Conservation (phyloP, 2,113 vertebrate genomes). For the Acrocephalus kingi region DNA sequence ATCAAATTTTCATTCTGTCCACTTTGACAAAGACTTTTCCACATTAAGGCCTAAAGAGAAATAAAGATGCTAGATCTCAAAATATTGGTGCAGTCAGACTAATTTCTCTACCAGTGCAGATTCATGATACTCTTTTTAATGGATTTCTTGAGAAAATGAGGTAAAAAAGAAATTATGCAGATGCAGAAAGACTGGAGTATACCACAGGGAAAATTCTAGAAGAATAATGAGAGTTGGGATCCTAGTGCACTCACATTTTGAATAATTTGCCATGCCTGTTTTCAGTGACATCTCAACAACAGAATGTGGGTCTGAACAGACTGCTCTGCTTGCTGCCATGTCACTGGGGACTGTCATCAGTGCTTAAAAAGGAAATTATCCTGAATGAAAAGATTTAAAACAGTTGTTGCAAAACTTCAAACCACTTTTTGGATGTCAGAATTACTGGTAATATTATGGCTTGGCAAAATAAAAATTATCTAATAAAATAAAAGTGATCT, state of each 20-base stretch:
- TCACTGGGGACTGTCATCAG: background rate
- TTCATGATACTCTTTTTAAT: background rate
- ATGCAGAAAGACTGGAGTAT: background rate
- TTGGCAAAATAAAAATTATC: background rate
- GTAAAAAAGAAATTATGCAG: slow-evolving; percentile 26
- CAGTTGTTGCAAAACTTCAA: background rate
- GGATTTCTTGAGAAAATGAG: slow-evolving; percentile 37
- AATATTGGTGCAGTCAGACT: background rate
- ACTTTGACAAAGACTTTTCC: background rate
- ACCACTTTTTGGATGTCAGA: background rate
- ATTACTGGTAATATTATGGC: background rate
- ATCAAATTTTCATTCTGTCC: slow-evolving; percentile 26
- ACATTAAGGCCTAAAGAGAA: background rate
- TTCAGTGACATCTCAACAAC: slow-evolving; percentile 18
- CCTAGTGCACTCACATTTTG: background rate
- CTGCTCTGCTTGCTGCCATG: background rate
- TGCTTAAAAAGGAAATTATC: background rate
- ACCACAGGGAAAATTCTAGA: background rate
- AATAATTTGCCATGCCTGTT: background rate
- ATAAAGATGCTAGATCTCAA: background rate
- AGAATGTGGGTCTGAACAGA: background rate
- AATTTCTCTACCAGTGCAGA: background rate
- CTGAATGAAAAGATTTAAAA: background rate
- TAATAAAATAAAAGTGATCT: background rate
- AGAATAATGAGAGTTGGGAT: slow-evolving; percentile 2